Conservation (phyloP, 1,140 invertebrate species). For the Pseudomyrmex gracilis region DNA sequence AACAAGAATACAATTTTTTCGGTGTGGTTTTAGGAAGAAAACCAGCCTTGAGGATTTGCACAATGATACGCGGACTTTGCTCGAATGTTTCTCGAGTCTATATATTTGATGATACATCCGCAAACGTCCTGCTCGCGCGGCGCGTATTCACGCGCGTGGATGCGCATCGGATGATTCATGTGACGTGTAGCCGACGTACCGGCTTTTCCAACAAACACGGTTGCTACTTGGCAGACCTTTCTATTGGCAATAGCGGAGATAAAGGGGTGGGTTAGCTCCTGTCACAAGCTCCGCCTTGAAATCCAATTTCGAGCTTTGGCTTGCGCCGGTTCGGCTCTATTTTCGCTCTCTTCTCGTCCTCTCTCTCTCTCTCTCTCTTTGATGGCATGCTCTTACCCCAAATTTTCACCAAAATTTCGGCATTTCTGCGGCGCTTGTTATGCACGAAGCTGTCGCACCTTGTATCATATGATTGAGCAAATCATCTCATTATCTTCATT, state of each 20-base stretch:
- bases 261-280: constrained; percentile 28
- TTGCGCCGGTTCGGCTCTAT: constrained; percentile 37
- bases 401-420: constrained; percentile 37
- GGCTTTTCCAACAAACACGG: constrained; percentile 21
- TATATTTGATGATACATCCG: constrained; percentile 30
- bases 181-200: constrained; percentile 7
- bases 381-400: not conserved
- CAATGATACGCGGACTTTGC: not conserved
- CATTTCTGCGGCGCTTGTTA: not conserved
- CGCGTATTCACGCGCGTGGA: not conserved
- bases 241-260: constrained; percentile 37
- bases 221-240: constrained; percentile 48
- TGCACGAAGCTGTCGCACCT: not conserved
- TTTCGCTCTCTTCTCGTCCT: constrained; percentile 14
- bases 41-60: not conserved
- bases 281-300: constrained; percentile 40
- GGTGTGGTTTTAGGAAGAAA: no score
- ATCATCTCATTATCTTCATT: not conserved
- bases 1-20: no score
- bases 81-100: constrained; percentile 40
- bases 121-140: not conserved
- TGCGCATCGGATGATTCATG: constrained; percentile 33
- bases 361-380: not conserved
- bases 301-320: constrained; percentile 47
- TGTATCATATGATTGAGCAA: not conserved